Percentiles rank a stretch among this genome's conserved stretches.
These are phyloP conservation scores for Turritopsis dohrnii DNA, from an alignment of 30 jellyfish, hydroid and myxozoan species.

Conservation along the genomic window DNA sequence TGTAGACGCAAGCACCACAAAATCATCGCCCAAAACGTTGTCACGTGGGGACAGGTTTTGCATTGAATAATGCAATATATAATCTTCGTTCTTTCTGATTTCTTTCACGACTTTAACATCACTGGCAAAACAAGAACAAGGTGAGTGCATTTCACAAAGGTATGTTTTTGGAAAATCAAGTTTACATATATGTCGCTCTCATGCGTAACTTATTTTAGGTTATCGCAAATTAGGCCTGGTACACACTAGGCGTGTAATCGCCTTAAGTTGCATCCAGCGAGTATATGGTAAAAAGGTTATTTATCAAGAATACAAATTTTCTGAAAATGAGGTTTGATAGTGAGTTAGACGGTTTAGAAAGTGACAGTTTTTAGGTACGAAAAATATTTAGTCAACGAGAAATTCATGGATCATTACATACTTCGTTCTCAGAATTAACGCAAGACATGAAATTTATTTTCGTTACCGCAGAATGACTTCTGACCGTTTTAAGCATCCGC, in stretches of 20 bases:
- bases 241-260: too few species aligned
- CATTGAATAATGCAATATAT: constrained; percentile 2
- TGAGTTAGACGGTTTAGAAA: too few species aligned
- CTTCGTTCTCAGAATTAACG: background rate
- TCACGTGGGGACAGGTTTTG: background rate
- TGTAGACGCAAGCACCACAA: constrained; percentile 22
- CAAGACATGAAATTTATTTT: background rate
- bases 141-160: background rate
- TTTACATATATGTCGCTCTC: too few species aligned
- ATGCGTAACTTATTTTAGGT: too few species aligned
- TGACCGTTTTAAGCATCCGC: constrained; percentile 9
- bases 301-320: too few species aligned
- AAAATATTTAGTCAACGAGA: background rate
- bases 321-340: too few species aligned
- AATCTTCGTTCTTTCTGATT: constrained; percentile 5
- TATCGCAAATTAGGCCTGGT: too few species aligned
- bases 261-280: too few species aligned
- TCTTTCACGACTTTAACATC: background rate
- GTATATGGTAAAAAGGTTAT: too few species aligned
- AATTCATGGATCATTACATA: background rate
- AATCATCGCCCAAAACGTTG: constrained; percentile 3
- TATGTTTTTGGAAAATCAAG: too few species aligned
- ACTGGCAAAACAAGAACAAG: background rate
- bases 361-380: background rate
- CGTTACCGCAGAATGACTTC: background rate